Evolutionary conservation across 2,888 invertebrate genomes (phyloP), one percentile per base, ranked within the genome.

Genomic region (Drosophila sordidula): DNA sequence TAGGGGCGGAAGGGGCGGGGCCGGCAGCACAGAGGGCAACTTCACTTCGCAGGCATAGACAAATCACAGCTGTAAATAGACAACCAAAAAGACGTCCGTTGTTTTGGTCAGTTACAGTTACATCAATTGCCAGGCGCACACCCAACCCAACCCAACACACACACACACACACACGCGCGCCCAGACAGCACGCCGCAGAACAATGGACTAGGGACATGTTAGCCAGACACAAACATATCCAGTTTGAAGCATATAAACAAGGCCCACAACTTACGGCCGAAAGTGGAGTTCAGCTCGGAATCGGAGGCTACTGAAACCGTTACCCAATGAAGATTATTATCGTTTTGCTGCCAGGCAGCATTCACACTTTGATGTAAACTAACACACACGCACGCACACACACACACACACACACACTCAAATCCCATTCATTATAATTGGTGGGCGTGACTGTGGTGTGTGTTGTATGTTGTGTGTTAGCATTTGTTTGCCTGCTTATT

Each of bases 21-120:
- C 9, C 12, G 54, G 18, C 11, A 18, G 4, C 11, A 12, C 0
- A 18, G 39, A 22, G 29, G 8, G 14, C 11, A 49, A 29, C 46
- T 45, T 54, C 49, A 50, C 42, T 36, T 9, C 29, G 9, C 9
- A 29, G 50, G 39, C 46, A 73, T 61, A 68, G 82, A 72, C 75
- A 87, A 89, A 85, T 85, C 89, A 89, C 85, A 70, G 75, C 63
- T 63, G 70, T 74, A 87, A 89, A 89, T 87, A 87, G 84, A 87
- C 84, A 85, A 59, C 59, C 87, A 70, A 89, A 89, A 84, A 83
- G 83, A 84, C 84, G 69, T 77, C 58, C 72, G 66, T 68, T 71
- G 51, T 68, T 75, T 84, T 69, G 78, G 78, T 63, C 75, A 74
- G 81, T 62, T 65, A 80, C 80, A 74, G 74, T 77, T 71, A 77